Evolutionary conservation across 2,888 invertebrate species (phyloP).

Genomic region (Hyposoter didymator): DNA sequence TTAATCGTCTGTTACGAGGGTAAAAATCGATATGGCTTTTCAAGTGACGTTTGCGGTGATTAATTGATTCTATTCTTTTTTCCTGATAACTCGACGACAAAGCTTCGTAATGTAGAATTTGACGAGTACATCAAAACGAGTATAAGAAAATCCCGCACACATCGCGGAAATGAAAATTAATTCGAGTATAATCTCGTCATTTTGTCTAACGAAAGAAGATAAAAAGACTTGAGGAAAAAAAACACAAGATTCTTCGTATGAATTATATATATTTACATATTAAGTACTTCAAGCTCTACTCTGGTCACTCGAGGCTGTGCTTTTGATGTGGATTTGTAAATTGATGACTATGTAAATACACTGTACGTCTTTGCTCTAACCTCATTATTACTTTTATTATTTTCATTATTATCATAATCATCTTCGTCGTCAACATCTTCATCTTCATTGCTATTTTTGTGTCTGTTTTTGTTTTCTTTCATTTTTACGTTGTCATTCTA

Average conservation of each 20-base stretch:
- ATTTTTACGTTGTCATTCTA: neutral
- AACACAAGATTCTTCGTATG: constrained; percentile 4
- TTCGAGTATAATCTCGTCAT: constrained; percentile 7
- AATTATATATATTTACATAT: constrained; percentile 41
- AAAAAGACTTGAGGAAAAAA: constrained; percentile 7
- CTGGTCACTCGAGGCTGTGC: constrained; percentile 57
- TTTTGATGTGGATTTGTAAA: constrained; percentile 63
- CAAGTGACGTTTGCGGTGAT: constrained; percentile 49
- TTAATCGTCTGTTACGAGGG: neutral
- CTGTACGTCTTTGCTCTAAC: constrained; percentile 53
- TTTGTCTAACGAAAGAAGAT: neutral
- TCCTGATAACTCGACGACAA: constrained; percentile 20
- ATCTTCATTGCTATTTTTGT: neutral
- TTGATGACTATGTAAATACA: constrained; percentile 65
- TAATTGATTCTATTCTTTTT: constrained; percentile 49
- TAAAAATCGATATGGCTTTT: neutral
- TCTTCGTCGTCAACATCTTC: neutral
- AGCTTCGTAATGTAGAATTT: constrained; percentile 6
- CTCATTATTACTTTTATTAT: constrained; percentile 14
- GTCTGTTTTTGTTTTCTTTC: neutral
- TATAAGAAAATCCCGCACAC: constrained; percentile 22
- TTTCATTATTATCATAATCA: constrained; percentile 8
- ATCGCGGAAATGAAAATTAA: constrained; percentile 34
- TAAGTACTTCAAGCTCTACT: constrained; percentile 47
- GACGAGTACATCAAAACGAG: neutral